These are phyloP conservation scores for Poecile montanus DNA, from an alignment of 2,797 vertebrate species.

Conservation along the genomic window DNA sequence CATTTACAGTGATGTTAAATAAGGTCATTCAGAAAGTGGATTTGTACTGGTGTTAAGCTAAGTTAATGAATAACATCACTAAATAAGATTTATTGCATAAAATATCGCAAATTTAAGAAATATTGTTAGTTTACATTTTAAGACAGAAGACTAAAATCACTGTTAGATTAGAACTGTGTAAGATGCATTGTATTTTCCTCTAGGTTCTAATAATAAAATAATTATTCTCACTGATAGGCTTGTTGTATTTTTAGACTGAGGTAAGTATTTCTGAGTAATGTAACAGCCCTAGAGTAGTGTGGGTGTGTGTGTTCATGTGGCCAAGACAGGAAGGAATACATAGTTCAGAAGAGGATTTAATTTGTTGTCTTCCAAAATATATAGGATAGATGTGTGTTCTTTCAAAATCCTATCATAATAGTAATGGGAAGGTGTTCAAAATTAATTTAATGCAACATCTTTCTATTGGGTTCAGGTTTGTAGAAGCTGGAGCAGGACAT, in stretches of 20 bases:
- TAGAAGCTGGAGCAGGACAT: not conserved
- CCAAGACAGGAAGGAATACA: not conserved
- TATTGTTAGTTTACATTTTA: not conserved
- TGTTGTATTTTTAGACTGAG: not conserved
- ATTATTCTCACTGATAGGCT: not conserved
- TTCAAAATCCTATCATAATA: not conserved
- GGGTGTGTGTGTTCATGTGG: too few species aligned
- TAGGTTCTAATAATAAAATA: not conserved
- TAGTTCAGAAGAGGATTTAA: not conserved
- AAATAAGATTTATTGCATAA: not conserved
- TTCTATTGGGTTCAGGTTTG: not conserved
- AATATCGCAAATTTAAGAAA: not conserved
- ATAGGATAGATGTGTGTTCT: not conserved
- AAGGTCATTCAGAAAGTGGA: not conserved
- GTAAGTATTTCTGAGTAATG: not conserved
- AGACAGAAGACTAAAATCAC: not conserved
- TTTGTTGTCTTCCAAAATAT: not conserved
- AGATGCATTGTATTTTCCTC: not conserved
- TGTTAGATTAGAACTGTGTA: not conserved
- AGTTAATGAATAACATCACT: not conserved
- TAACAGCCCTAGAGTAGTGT: not conserved
- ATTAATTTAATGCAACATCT: not conserved
- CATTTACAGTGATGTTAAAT: not conserved
- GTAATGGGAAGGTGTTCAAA: not conserved
- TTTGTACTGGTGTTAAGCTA: not conserved